Base-by-base conservation (phyloP, 2,888 invertebrate genomes). In the Galeopsomyia nigrocyanea region DNA sequence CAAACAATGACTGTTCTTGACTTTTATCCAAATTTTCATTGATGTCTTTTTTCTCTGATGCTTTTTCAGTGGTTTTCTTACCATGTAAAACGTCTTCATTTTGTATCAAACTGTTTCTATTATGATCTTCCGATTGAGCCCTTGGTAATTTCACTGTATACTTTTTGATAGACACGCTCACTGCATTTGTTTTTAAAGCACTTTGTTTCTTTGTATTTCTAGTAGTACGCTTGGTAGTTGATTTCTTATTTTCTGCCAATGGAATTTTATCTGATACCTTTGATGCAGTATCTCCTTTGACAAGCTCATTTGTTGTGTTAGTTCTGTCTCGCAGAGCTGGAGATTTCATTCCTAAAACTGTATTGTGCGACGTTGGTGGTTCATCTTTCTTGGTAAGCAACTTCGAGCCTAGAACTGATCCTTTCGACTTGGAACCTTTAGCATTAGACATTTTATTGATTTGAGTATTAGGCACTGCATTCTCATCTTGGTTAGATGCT, bases 271-370 rank as follows among this genome's bases (percentile, higher is more conserved):
- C 19, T 13, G 26, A 50, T 57, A 68, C 58, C 13, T 58, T 39
- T 5, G 5, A 9, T 56, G 50, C 14, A 1, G 56, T 1, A 26
- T 65, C 53, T 56, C 5, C 31, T 58, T 62, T 60, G 50, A 6
- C 6, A 50, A n/a, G 13, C 22, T 71, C 60, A 10, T 55, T 73
- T 49, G 53, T 50, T 22, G 62, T 61, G 58, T 75, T 73, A 1
- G 73, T 75, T 56, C 71, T 73, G 51, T 75, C 73, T 62, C 68
- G 26, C 5, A 75, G 39, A 70, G 61, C 67, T 46, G 75, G 73
- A 13, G 73, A 73, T n/a, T 73, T 73, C 7, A 73, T 31, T 2
- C 21, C 46, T 22, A 61, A 51, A n/a, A 46, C 46, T 5, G 62
- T 21, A 65, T 9, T 39, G 17, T 53, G 49, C 16, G 22, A 22